These are phyloP conservation scores for Cygnus atratus DNA, from an alignment of 2,113 vertebrate genomes.

Conservation along the genomic window DNA sequence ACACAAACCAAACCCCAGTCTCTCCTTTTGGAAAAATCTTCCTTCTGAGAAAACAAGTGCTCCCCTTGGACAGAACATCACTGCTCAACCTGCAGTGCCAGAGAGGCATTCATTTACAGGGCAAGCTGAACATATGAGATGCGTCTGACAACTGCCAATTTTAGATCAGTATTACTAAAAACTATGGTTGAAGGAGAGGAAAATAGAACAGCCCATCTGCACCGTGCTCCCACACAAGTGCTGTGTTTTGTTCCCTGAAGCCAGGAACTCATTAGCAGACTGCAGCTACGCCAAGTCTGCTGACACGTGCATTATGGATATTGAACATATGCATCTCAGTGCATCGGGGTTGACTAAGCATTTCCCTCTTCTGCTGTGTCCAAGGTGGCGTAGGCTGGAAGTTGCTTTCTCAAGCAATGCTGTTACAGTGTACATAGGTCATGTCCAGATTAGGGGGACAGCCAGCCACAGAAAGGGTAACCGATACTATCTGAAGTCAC, in stretches of 20 bases:
- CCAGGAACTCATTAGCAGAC: neutral
- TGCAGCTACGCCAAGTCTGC: neutral
- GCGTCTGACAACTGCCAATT: neutral
- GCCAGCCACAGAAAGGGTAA: neutral
- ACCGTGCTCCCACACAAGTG: neutral
- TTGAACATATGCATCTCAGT: fast-evolving
- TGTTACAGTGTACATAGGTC: neutral
- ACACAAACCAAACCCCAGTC: neutral
- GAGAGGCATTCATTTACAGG: neutral
- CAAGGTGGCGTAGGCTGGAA: neutral
- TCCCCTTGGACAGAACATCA: neutral
- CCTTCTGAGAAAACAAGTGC: neutral
- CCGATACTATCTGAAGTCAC: neutral
- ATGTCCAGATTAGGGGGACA: neutral
- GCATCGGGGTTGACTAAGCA: neutral
- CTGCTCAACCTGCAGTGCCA: neutral
- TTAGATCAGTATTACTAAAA: neutral
- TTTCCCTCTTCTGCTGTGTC: neutral
- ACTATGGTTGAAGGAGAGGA: neutral
- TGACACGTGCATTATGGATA: neutral
- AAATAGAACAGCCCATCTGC: neutral
- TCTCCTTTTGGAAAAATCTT: neutral
- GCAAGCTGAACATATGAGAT: neutral
- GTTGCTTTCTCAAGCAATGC: neutral
- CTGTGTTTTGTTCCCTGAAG: neutral